Conservation (phyloP, 1,140 invertebrate species). For the Diuraphis noxia region DNA sequence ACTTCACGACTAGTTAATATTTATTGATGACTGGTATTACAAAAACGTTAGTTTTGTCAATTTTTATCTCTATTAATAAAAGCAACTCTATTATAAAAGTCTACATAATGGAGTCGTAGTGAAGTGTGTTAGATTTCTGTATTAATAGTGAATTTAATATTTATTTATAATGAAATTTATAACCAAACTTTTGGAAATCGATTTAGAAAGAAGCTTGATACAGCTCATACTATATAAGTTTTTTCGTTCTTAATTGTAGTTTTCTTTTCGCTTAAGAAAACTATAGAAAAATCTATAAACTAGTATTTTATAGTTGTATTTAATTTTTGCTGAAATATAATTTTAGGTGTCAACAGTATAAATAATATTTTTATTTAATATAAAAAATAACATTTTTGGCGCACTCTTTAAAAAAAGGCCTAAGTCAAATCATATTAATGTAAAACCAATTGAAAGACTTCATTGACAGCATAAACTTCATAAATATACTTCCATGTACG, state of each 20-base stretch:
- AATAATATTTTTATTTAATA: too few relatives aligned
- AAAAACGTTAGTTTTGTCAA: neutral
- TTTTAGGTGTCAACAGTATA: neutral
- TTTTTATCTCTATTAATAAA: neutral
- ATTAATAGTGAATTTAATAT: too few relatives aligned
- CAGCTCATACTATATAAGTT: neutral
- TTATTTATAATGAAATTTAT: too few relatives aligned
- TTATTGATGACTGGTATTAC: neutral
- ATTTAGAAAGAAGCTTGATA: neutral
- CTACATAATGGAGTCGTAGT: neutral
- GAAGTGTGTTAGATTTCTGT: neutral
- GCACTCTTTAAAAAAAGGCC: too few relatives aligned
- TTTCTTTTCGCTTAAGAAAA: neutral
- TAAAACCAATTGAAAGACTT: neutral
- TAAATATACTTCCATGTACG: neutral
- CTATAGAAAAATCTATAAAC: neutral
- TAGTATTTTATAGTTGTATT: neutral
- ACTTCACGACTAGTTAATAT: neutral
- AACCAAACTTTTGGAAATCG: too few relatives aligned
- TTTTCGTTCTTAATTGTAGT: neutral
- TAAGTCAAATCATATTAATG: too few relatives aligned
- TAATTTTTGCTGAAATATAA: neutral
- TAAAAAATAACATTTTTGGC: too few relatives aligned
- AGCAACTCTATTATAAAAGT: neutral
- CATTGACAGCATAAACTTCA: neutral